These are phyloP conservation scores for Papilio polytes DNA, from an alignment of 1,140 invertebrate genomes.

Conservation along the genomic window DNA sequence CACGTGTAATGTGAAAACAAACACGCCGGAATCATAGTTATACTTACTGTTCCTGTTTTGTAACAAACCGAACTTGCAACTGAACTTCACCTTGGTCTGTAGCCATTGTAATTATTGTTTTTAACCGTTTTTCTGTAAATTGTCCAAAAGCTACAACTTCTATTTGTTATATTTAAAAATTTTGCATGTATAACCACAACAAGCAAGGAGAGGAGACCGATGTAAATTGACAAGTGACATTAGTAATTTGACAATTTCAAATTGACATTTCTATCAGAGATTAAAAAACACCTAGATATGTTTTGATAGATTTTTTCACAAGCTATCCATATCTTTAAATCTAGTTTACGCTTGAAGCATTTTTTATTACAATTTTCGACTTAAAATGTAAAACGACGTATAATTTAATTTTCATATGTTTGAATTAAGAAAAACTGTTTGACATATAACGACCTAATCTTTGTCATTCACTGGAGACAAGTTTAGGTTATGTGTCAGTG, in stretches of 20 bases:
- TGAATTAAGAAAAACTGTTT: not conserved
- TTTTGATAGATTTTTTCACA: no score
- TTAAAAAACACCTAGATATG: not conserved
- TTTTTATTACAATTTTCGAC: no score
- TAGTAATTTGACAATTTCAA: not conserved
- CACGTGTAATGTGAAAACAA: constrained; percentile 32
- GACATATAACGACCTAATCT: not conserved
- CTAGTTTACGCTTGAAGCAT: no score
- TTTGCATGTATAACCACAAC: constrained; percentile 13
- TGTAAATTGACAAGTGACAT: not conserved
- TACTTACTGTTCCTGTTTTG: constrained; percentile 92
- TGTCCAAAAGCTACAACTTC: not conserved
- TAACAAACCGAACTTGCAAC: constrained; percentile 90
- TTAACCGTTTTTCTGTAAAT: not conserved
- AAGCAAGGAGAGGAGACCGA: not conserved
- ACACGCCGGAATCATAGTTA: constrained; percentile 43
- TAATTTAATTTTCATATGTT: no score
- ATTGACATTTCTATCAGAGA: not conserved
- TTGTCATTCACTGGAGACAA: constrained; percentile 9
- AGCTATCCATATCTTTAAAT: no score
- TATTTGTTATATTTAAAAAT: not conserved
- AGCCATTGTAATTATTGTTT: constrained; percentile 52
- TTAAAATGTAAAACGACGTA: no score
- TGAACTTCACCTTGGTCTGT: constrained; percentile 64
- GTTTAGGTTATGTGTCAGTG: constrained; percentile 64